phyloP scores from a whole-genome alignment of 2,797 vertebrate species.

The Propithecus deckenii region DNA sequence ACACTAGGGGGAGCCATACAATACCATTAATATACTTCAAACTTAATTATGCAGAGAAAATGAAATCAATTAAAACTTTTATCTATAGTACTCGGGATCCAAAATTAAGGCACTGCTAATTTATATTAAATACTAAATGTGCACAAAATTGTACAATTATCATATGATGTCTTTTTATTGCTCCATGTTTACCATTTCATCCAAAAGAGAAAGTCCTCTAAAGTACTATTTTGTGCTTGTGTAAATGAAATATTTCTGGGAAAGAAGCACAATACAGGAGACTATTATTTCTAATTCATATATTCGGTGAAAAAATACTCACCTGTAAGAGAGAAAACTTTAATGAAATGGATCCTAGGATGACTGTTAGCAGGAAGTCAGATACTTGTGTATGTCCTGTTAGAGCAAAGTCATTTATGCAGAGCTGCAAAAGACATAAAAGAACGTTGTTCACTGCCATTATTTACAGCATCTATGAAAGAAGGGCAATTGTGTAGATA shows the following conservation, averaged over 20 bases:
- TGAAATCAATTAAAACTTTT: constrained; percentile 19
- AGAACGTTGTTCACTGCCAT: not conserved
- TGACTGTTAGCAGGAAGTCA: not conserved
- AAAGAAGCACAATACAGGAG: not conserved
- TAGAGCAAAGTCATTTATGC: not conserved
- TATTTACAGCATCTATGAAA: not conserved
- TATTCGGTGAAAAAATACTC: not conserved
- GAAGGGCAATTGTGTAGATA: not conserved
- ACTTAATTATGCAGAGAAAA: not conserved
- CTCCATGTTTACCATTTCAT: not conserved
- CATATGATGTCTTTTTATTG: not conserved
- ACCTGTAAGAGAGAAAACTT: not conserved
- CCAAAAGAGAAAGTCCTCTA: not conserved
- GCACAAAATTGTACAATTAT: not conserved
- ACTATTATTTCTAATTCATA: not conserved
- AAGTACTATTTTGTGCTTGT: not conserved
- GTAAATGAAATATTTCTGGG: constrained; percentile 3
- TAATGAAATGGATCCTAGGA: not conserved
- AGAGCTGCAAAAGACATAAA: not conserved
- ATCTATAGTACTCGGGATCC: not conserved
- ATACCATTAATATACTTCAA: not conserved
- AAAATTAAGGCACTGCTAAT: not conserved
- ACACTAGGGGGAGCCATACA: not conserved
- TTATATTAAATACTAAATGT: not conserved
- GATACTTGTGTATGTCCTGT: not conserved